Evolutionary conservation across 1,140 invertebrate genomes (phyloP), one percentile per base, ranked within the genome.

Genomic region (Magallana angulata): DNA sequence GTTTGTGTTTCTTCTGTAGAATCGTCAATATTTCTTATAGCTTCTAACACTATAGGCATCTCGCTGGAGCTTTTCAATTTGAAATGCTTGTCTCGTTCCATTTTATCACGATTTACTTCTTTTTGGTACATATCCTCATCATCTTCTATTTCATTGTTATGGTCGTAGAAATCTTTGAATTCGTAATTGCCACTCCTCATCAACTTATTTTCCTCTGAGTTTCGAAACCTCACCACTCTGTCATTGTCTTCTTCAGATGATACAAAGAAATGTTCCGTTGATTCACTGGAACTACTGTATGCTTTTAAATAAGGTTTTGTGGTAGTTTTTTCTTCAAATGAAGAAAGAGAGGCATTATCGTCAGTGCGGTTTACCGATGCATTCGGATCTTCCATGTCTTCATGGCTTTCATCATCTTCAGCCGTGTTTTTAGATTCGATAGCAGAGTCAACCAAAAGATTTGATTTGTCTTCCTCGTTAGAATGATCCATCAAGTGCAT

Each of bases 101-200:
- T 59, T 60, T 60, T 62, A 48, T 84, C 82, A 62, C 56, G 30
- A 62, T 84, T 60, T 1, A 48, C 57, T 30, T 84, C 59, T 18
- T 62, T 58, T n/a, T 14, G n/a, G 12, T 84, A 30, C 56, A 84
- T 60, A 18, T n/a, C 18, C 12, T 84, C 58, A 57, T 84, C 82
- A 14, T 84, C 18, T 59, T 24, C 8, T 8, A 59, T 12, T 24
- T 84, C 57, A 84, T 18, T 24, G 7, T 30, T 58, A 24, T 84
- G 57, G 5, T 18, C 58, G 16, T 11, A 58, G 5, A 18, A 59
- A 85, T 85, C 84, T 57, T 64, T 30, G 18, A 56, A 11, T n/a
- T 85, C 64, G 9, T 85, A 64, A 1, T 24, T 18, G 56, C 12
- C n/a, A 82, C 57, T 82, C 11, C 36, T 56, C n/a, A 14, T 14